Evolutionary conservation across 2,113 vertebrate species (phyloP), one percentile per base, ranked within the genome.

Genomic region (Sebastes schlegelii): DNA sequence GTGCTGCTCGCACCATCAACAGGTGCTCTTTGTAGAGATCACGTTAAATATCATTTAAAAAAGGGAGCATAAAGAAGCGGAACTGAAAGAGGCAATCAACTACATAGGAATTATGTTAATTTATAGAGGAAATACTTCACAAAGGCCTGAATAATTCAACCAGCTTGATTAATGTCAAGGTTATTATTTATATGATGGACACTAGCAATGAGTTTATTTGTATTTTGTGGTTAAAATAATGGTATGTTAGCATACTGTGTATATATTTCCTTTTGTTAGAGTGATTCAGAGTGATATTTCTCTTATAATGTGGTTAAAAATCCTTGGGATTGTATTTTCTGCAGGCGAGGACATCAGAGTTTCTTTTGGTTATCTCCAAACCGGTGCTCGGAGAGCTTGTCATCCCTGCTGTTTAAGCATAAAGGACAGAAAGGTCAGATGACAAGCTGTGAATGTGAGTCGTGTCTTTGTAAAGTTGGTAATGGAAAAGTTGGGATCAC

Each of bases 401-500:
- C 17, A 60, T 71, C 52, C 26, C 43, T 52, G 17, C 1, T 48
- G 43, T 80, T 75, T 52, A 6, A 34, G 65, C 58, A 9, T 21
- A 19, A 46, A 64, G 65, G 52, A n/a, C 58, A 54, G 69, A 79
- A 67, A 72, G 82, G 84, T 85, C 86, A 84, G 80, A 63, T 46
- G 75, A 82, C 40, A 71, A 66, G 57, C 51, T 73, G 63, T 11
- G 72, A 78, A 73, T 57, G 68, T 40, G 60, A 55, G 68, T 70
- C 23, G 43, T 80, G 76, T 62, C 84, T 85, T 82, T 89, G 62
- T 71, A 48, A 86, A 88, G 82, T 86, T 85, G 11, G 52, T 43
- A 79, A 88, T 81, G 74, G 60, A 84, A 92, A 90, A 82, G 74
- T 80, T 80, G 21, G 58, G 62, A 69, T 84, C 58, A 74, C 12